Percentiles rank a stretch among this genome's conserved stretches.
These are phyloP conservation scores for Hippopotamus amphibius DNA, from an alignment of 2,113 vertebrate species.

Conservation along the genomic window DNA sequence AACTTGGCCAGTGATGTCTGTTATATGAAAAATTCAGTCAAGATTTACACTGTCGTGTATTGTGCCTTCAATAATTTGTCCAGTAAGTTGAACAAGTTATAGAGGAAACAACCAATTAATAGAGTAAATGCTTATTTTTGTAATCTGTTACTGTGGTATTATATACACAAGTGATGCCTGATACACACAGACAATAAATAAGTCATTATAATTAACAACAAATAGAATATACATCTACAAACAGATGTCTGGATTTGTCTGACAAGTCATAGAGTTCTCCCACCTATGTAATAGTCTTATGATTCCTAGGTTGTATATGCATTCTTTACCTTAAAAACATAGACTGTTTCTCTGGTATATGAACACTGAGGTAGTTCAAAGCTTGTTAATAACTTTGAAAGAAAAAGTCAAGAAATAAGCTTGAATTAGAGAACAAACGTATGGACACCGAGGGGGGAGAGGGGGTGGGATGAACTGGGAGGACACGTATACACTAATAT, in stretches of 20 bases:
- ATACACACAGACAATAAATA: neutral
- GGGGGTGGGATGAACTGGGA: too few relatives aligned
- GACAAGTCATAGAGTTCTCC: neutral
- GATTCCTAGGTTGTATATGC: neutral
- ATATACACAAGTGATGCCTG: neutral
- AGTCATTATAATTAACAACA: neutral
- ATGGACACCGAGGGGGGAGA: too few relatives aligned
- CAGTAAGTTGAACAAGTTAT: neutral
- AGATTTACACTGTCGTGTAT: neutral
- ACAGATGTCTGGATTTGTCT: neutral
- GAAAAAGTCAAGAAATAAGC: neutral
- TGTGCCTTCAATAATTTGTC: neutral
- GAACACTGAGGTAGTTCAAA: neutral
- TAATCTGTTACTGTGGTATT: neutral
- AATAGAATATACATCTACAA: neutral
- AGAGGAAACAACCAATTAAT: neutral
- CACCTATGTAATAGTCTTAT: neutral
- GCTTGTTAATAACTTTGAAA: neutral
- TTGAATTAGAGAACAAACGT: neutral
- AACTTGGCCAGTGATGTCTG: neutral
- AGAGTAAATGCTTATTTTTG: neutral
- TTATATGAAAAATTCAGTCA: neutral
- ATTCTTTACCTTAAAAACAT: neutral
- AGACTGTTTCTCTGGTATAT: neutral
- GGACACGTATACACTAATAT: too few relatives aligned